Base-by-base conservation (phyloP, 2,797 vertebrate species). In the Hippopotamyrus pictus region DNA sequence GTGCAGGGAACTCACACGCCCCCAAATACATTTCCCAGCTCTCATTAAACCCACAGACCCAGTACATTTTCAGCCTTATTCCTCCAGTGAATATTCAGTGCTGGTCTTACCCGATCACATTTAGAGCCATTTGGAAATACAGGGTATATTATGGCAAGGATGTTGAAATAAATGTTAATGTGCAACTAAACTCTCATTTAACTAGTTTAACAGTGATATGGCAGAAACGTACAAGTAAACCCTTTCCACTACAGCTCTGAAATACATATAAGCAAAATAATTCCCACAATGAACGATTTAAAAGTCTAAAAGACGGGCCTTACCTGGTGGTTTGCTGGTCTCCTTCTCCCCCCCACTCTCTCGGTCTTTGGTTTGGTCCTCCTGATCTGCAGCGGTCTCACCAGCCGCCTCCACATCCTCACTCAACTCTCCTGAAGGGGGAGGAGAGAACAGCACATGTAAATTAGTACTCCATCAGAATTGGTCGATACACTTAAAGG, bases 331-430 rank as follows among this genome's bases (percentile, higher is more conserved):
- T 92, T 96, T 95, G 93, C 92, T 93, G 92, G 95, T 94, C 48
- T 97, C 95, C 92, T 96, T 96, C 85, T 94, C 95, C 82, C 93
- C 93, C 91, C 94, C 93, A 90, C 95, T 94, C 88, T 95, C 96
- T 91, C 94, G 95, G 92, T 98, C 97, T 97, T 97, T 98, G 91
- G 96, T 93, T 93, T 97, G 95, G 92, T 98, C 97, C 93, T 97
- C 97, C 91, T 94, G 95, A 91, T 97, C 96, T 17, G 93, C 92
- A 9, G 93, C 92, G 73, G 94, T 93, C 93, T 98, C 97, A 88
- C 73, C 95, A 90, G 96, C 95, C 89, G 95, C 96, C 93, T 98
- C 97, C 48, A 94, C 95, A 93, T 98, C 97, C 93, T 98, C 97
- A 90, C 87, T 91, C 86, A 95, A 91, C 93, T 98, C 97, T 94